Conservation (phyloP, 2,797 vertebrate genomes). For the Gallinago stenura region DNA sequence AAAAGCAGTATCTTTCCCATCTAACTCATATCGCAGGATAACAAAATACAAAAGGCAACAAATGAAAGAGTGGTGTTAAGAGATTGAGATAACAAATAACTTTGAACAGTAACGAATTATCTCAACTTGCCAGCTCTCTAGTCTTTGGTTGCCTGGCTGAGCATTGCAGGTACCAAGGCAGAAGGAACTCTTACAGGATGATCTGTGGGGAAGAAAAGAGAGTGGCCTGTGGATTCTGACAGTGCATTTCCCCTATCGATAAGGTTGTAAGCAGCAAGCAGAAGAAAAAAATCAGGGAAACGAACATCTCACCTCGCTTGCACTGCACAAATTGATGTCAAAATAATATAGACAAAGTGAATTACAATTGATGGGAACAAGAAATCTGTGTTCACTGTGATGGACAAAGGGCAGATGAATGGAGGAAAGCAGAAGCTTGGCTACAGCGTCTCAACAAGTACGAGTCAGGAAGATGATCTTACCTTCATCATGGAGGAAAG, state of each 20-base stretch:
- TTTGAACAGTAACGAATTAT: slow-evolving; percentile 40
- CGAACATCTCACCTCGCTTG: neutral
- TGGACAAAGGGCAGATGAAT: neutral
- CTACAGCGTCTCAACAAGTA: neutral
- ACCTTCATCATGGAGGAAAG: neutral
- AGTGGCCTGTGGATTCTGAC: slow-evolving; percentile 17
- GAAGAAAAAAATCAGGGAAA: neutral
- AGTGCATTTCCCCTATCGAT: neutral
- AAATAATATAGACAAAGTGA: neutral
- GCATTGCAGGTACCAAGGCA: slow-evolving; percentile 38
- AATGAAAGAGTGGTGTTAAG: neutral
- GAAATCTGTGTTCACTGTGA: neutral
- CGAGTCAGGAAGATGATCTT: neutral
- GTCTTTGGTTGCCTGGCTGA: slow-evolving; percentile 45
- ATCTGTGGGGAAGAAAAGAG: slow-evolving; percentile 47
- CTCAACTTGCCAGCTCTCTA: slow-evolving; percentile 55
- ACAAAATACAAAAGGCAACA: neutral
- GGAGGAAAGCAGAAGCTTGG: neutral
- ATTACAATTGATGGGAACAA: neutral
- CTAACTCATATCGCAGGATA: neutral
- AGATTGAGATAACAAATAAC: neutral
- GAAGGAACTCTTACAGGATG: slow-evolving; percentile 41
- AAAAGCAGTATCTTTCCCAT: neutral
- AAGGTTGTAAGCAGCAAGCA: neutral
- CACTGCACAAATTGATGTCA: neutral